Base-by-base conservation (phyloP, 1,140 invertebrate species). In the Meloidogyne hapla region DNA sequence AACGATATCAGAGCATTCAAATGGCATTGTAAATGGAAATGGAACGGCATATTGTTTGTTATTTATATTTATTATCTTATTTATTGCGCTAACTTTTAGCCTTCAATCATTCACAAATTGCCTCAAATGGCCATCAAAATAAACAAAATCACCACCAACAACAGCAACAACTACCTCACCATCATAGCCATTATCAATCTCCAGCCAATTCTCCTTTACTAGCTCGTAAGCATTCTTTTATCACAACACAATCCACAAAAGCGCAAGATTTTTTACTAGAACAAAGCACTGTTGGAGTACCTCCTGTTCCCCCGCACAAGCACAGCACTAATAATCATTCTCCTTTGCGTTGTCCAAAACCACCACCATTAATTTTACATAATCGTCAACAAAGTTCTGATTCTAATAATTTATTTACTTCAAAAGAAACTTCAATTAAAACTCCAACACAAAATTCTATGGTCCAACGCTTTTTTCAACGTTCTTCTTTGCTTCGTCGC, bases 391-490 rank as follows among this genome's bases (percentile, higher is more conserved):
- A n/a, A 26, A 67, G 70, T 69, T 62, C 69, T 12, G 69, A 75
- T 56, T 48, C 15, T 18, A 48, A 48, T 48, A 40, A 15, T 12
- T 67, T n/a, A 9, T 8, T 26, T 21, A 63, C 9, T 8, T 9
- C 21, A 18, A 56, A 56, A n/a, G 13, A 48, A 48, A 48, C 45
- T 5, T 40, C 56, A 28, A 56, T 48, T 8, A 40, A 38, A 61
- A 45, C 40, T 2, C 8, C n/a, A 56, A 56, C 21, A n/a, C 40
- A 70, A 28, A 33, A 64, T n/a, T 25, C 76, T 18, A 33, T 77
- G n/a, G 65, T 77, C 9, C 72, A 78, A 67, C 61, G 76, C 1
- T 77, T 77, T 76, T 77, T 77, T 68, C 69, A 69, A 15, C 69
- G 76, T 18, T 75, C 76, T 25, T 76, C 76, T 23, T 42, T 77